Base-by-base conservation (phyloP, 2,113 vertebrate genomes). In the Hemiscyllium ocellatum region DNA sequence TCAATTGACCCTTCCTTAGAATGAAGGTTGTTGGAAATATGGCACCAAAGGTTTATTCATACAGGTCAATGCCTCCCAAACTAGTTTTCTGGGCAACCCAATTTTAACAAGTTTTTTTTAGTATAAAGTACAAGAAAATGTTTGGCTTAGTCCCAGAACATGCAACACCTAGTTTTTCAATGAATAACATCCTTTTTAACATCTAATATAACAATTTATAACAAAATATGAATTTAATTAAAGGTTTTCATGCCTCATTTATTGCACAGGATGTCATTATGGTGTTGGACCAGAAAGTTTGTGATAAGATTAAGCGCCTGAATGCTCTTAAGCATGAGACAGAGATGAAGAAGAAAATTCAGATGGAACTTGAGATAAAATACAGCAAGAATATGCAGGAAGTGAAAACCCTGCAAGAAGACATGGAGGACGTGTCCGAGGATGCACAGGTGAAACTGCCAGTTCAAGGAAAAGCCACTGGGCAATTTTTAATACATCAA, bases 231-330 rank as follows among this genome's bases (percentile, higher is more conserved):
- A 94, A n/a, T 94, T 69, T 37, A 94, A 29, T 91, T 20, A 65
- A 69, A 42, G 47, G 22, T 24, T 94, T 70, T 42, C 37, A 33
- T 20, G 8, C 6, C 66, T 94, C 37, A 26, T 69, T 42, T 33
- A 95, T 95, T 95, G n/a, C 22, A 24, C 42, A 95, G 98, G 97
- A 65, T 0, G 97, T 97, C 20, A 96, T 97, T 42, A 96, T 97
- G 95, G 50, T 97, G 13, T 96, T 98, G 91, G 97, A 98, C 42
- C 97, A 98, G 95, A 97, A 96, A 95, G 96, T 98, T 95, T 97
- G 97, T 6, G 97, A 97, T 95, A 98, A 98, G 96, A 96, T 97
- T 95, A 99, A 98, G 95, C 97, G 97, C 29, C 96, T 98, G 72
- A 98, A 99, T 0, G 97, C 97, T 50, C 89, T 98, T 24, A 98